Conservation (phyloP, 2,888 invertebrate genomes). For the Clusia tigrina region DNA sequence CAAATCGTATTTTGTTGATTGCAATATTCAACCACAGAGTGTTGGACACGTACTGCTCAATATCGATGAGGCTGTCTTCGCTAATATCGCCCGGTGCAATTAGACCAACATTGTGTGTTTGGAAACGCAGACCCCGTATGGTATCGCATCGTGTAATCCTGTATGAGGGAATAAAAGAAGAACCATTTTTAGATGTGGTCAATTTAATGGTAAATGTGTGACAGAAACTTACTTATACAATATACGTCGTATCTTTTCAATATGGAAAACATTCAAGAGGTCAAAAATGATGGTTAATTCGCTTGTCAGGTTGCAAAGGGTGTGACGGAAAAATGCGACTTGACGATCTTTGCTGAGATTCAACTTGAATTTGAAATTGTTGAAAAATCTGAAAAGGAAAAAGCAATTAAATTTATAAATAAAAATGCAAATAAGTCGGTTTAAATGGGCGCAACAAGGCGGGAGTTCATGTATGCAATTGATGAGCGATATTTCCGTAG, state of each 20-base stretch:
- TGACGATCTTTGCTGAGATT: slow-evolving; percentile 60
- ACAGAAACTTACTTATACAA: slow-evolving; percentile 56
- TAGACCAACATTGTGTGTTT: slow-evolving; percentile 59
- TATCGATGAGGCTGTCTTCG: slow-evolving; percentile 57
- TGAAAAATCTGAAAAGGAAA: slow-evolving; percentile 58
- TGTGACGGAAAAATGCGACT: slow-evolving; percentile 60
- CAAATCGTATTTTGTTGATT: not conserved
- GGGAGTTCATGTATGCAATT: no score
- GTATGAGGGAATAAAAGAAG: not conserved
- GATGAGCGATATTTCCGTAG: no score
- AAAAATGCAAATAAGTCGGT: not conserved
- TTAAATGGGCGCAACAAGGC: no score
- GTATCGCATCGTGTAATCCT: slow-evolving; percentile 59
- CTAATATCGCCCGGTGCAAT: slow-evolving; percentile 55
- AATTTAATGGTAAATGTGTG: not conserved
- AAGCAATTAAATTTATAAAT: slow-evolving; percentile 16
- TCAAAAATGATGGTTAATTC: slow-evolving; percentile 61
- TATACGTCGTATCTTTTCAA: slow-evolving; percentile 60
- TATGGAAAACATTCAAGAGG: slow-evolving; percentile 60
- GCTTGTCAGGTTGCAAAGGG: slow-evolving; percentile 55
- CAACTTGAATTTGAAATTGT: slow-evolving; percentile 60
- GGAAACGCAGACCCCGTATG: slow-evolving; percentile 59
- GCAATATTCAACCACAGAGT: not conserved
- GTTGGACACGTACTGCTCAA: slow-evolving; percentile 58
- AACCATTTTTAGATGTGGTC: no score